Percentiles rank a stretch among this genome's conserved stretches.
These are phyloP conservation scores for Drosophila ohnishii DNA, from an alignment of 1,140 invertebrate species.

Conservation along the genomic window DNA sequence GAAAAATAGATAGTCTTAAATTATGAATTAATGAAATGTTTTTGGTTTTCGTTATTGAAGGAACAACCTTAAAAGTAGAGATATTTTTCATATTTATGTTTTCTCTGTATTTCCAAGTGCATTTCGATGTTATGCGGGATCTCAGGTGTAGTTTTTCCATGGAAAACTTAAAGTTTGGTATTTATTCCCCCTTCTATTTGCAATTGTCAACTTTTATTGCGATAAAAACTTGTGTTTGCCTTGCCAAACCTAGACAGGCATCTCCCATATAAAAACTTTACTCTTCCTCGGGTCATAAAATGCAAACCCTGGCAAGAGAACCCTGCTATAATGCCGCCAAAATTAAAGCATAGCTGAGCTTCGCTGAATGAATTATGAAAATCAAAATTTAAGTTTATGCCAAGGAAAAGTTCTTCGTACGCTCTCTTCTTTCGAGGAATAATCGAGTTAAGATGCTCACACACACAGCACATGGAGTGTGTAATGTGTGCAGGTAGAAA, in stretches of 20 bases:
- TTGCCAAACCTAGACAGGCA: slow-evolving; percentile 5
- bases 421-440: slow-evolving; percentile 8
- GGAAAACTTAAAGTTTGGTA: slow-evolving; percentile 13
- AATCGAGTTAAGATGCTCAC: slow-evolving; percentile 39
- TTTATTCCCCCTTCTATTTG: slow-evolving; percentile 12
- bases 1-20: not conserved
- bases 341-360: slow-evolving; percentile 15
- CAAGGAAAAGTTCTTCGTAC: slow-evolving; percentile 31
- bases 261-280: slow-evolving; percentile 15
- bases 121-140: slow-evolving; percentile 13
- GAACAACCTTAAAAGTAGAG: no score
- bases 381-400: slow-evolving; percentile 61
- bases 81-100: not conserved
- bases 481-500: slow-evolving; percentile 41
- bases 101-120: not conserved
- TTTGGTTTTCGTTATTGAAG: not conserved
- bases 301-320: no score
- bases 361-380: slow-evolving; percentile 61
- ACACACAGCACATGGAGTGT: slow-evolving; percentile 15
- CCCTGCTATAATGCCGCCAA: slow-evolving; percentile 8
- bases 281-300: slow-evolving; percentile 26
- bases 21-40: not conserved
- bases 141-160: slow-evolving; percentile 24
- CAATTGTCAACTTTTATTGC: slow-evolving; percentile 36
- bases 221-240: slow-evolving; percentile 29